Base-by-base conservation (phyloP, 1,140 invertebrate genomes). In the Drosophila nikananu region DNA sequence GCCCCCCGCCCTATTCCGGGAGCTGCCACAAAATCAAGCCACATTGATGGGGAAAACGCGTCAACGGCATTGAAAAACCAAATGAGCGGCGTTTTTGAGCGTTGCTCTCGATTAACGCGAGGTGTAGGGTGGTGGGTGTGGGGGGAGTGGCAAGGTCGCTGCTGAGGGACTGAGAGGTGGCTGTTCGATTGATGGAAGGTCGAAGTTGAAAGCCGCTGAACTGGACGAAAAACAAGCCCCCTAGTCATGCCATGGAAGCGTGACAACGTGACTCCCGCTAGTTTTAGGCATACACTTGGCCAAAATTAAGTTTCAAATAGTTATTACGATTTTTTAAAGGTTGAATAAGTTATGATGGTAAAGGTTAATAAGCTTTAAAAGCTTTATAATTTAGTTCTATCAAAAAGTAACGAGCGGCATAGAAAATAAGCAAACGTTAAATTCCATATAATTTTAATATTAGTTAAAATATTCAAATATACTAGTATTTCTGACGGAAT, bases 81-180 rank as follows among this genome's bases (percentile, higher is more conserved):
- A 87, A 87, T 83, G 83, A 80, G 83, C 62, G 71, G 51, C 64
- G 77, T 80, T 86, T 82, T 82, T 82, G 63, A 82, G 80, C 75
- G 70, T 62, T 73, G 65, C 83, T 60, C 81, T 86, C 86, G 83
- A 86, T 86, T 87, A 86, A 80, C 76, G 75, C 35, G 54, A 17
- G 9, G 13, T 10, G 37, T 15, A 19, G 21, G 21, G 21, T 1
- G 44, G 19, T 7, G 12, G 2, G 5, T 23, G 5, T 35, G 12
- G 32, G 32, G 13, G 9, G 13, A 13, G 23, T 23, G 12, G 27
- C 27, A 60, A 48, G 44, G 52, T 37, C 25, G 21, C 35, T 25
- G 27, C 35, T 5, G 13, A 19, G 27, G 58, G 39, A 59, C 39
- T 23, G 4, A 27, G 30, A 7, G 30, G 4, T 35, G 15, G 21